Evolutionary conservation across 2,113 vertebrate species (phyloP), one percentile per base, ranked within the genome.

Genomic region (Nothoprocta pentlandii): DNA sequence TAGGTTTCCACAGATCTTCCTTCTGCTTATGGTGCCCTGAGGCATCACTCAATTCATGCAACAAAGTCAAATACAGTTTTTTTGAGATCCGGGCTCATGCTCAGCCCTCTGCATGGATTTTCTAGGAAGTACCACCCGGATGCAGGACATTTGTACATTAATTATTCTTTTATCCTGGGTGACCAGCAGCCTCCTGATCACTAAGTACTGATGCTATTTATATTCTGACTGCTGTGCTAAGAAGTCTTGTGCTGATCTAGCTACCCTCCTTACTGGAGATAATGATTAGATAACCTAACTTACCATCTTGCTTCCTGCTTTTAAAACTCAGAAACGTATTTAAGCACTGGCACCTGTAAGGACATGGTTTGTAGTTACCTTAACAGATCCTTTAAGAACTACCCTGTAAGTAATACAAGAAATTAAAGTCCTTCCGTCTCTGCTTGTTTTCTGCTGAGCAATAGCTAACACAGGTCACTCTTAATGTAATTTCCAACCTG

Each of bases 251-350:
- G 62, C 51, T 61, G 80, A 90, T 85, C 86, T 80, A 86, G 75
- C 63, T 62, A 75, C 67, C 89, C 84, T 91, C 67, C 67, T 92
- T 85, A 74, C 59, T 67, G 61, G 49, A 91, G 93, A 87, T 89
- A 85, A 85, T 3, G 30, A 51, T 80, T 51, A 82, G 87, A 87
- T 94, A 94, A 95, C 91, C 91, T 87, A 75, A 93, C 3, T 87
- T 63, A 47, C 32, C 89, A 59, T 67, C 71, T 90, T 36, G 6
- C 77, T 96, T 87, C 93, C 87, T 88, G 51, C 89, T 90, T 70
- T 77, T 44, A 63, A 76, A 71, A 12, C 41, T 85, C 47, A 73
- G 66, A 86, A 91, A 79, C 1, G 0, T 73, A 42, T 61, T 89
- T 73, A 87, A 85, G 75, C 36, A 26, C 28, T 7, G 16, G 6